These are phyloP conservation scores for Lasioglossum vierecki DNA, from an alignment of 2,888 invertebrate genomes.

Conservation along the genomic window DNA sequence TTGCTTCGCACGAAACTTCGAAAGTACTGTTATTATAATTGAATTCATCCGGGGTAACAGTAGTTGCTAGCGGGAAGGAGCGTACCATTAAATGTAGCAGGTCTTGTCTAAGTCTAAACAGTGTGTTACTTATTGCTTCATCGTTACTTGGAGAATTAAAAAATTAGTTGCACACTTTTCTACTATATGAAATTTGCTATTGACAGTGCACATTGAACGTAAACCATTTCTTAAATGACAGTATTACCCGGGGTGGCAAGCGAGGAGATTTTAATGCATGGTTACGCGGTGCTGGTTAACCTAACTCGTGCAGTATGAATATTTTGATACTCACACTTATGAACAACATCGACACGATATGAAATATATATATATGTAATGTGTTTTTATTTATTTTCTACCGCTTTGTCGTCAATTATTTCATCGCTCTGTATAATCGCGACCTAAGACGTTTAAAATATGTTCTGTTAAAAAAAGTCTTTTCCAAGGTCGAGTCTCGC, in stretches of 20 bases:
- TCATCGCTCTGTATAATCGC: too few relatives aligned
- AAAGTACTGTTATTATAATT: constrained; percentile 19
- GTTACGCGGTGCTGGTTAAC: not conserved
- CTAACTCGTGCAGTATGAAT: not conserved
- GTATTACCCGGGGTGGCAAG: too few relatives aligned
- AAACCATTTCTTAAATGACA: not conserved
- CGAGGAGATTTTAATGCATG: not conserved
- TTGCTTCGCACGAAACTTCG: not conserved
- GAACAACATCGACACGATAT: too few relatives aligned
- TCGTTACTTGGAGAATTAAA: not conserved
- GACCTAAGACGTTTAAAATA: not conserved
- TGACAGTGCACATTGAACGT: not conserved
- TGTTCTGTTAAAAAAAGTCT: too few relatives aligned
- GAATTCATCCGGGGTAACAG: constrained; percentile 18
- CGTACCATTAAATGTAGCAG: not conserved
- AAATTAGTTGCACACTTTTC: not conserved
- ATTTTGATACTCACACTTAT: too few relatives aligned
- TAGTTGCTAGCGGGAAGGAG: not conserved
- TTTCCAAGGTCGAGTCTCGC: not conserved
- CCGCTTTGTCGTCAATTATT: too few relatives aligned
- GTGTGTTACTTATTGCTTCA: not conserved
- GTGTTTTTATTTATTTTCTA: too few relatives aligned
- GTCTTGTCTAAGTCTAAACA: not conserved
- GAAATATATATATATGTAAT: too few relatives aligned
- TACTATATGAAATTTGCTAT: not conserved